Evolutionary conservation across 2,797 vertebrate genomes (phyloP).

Genomic region (Enteromius anoplus): DNA sequence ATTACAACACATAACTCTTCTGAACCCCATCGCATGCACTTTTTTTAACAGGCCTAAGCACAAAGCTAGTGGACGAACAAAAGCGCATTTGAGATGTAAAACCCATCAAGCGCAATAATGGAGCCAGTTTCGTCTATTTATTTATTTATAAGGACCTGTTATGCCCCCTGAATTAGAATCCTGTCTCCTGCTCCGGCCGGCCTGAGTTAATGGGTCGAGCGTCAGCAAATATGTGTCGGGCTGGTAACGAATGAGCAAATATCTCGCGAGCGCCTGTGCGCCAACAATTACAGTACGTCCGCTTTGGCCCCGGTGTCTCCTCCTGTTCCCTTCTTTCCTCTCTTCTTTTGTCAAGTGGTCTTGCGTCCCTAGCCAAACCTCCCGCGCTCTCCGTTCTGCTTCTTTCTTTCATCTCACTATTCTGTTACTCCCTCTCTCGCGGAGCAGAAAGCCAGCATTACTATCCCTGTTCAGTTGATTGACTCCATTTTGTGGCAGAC

Average conservation of each 20-base stretch:
- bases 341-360: slow-evolving; percentile 54
- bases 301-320: slow-evolving; percentile 37
- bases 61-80: slow-evolving; percentile 12
- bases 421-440: slow-evolving; percentile 51
- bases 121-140: slow-evolving; percentile 56
- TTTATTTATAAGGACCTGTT: slow-evolving; percentile 68
- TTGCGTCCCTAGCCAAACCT: background rate
- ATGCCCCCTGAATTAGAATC: slow-evolving; percentile 71
- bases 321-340: slow-evolving; percentile 49
- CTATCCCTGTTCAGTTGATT: slow-evolving; percentile 76
- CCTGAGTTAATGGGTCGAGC: slow-evolving; percentile 62
- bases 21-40: slow-evolving; percentile 23
- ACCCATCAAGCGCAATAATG: slow-evolving; percentile 54
- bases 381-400: background rate
- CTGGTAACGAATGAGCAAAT: slow-evolving; percentile 68
- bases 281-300: slow-evolving; percentile 45
- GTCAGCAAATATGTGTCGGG: slow-evolving; percentile 71
- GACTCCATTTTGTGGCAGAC: slow-evolving; percentile 72
- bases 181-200: slow-evolving; percentile 60
- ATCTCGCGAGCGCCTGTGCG: slow-evolving; percentile 63
- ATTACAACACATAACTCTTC: slow-evolving; percentile 15
- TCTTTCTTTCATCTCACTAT: slow-evolving; percentile 41
- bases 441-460: slow-evolving; percentile 64
- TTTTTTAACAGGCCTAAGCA: slow-evolving; percentile 18
- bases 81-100: slow-evolving; percentile 39